Evolutionary conservation across 2,888 invertebrate genomes (phyloP).

Genomic region (Liopterus haemorrhoidalis): DNA sequence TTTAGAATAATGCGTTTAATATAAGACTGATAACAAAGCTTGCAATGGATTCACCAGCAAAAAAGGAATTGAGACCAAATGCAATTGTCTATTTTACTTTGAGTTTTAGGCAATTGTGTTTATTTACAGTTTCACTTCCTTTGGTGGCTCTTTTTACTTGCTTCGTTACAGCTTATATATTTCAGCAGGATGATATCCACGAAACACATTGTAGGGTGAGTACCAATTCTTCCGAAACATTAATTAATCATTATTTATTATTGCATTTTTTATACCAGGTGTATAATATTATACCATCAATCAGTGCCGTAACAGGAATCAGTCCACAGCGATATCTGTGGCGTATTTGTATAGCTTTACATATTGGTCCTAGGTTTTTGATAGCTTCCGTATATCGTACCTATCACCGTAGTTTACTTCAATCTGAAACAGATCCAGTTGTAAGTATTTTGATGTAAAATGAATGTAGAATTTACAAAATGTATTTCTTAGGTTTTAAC

Average conservation of each 20-base stretch:
- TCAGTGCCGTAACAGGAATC: constrained; percentile 91
- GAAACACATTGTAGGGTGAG: constrained; percentile 92
- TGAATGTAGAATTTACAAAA: constrained; percentile 1
- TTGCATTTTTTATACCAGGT: constrained; percentile 56
- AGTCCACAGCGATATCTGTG: constrained; percentile 89
- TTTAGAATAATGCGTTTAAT: constrained; percentile 16
- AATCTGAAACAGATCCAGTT: constrained; percentile 52
- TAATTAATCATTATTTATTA: constrained; percentile 5
- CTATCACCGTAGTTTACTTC: constrained; percentile 67
- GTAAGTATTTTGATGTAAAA: constrained; percentile 37
- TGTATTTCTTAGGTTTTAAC: constrained; percentile 46
- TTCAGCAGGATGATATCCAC: constrained; percentile 89
- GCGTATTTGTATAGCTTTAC: constrained; percentile 86
- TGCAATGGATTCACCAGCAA: constrained; percentile 19
- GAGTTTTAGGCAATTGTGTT: constrained; percentile 74
- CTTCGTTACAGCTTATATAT: constrained; percentile 82
- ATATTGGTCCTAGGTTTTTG: constrained; percentile 83
- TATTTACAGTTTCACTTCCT: constrained; percentile 79
- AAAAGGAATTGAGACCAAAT: constrained; percentile 20
- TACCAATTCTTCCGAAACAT: constrained; percentile 30
- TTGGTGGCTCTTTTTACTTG: constrained; percentile 78
- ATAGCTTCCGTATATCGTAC: constrained; percentile 82
- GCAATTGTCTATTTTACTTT: constrained; percentile 60
- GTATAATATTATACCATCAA: constrained; percentile 89
- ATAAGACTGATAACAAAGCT: constrained; percentile 1